Evolutionary conservation across 2,888 invertebrate species (phyloP), one percentile per base, ranked within the genome.

Genomic region (Ochropacha duplaris): DNA sequence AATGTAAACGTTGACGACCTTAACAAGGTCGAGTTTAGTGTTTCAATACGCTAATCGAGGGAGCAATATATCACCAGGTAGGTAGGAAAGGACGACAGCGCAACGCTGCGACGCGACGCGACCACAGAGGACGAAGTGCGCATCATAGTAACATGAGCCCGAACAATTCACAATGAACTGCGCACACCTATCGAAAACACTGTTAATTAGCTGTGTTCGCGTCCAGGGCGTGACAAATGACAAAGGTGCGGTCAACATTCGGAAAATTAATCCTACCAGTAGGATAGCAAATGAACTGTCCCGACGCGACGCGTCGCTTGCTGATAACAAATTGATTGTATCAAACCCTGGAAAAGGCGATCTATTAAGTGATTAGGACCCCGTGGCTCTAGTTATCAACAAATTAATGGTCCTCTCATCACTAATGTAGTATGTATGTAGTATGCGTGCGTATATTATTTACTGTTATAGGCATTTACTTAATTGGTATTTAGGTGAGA

Each of bases 201-300:
- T 86, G 87, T 91, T 91, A 91, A 92, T 92, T 92, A 91, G 89
- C 72, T 60, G 61, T 68, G 75, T 76, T 76, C 74, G 74, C 72
- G 70, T 74, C 72, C 64, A 71, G 85, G 90, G 91, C 74, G 91
- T 81, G 90, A 83, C 88, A 68, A 62, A 82, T 81, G 90, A 83
- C 88, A 68, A 62, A 82, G 92, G 92, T 74, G 92, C 80, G 91
- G 90, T 84, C 85, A 81, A 84, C 88, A 88, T 90, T 90, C 81
- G 84, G 85, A 80, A 89, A 89, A 91, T 89, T 92, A 92, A 88
- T 90, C 88, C 87, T 85, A 87, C 83, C 86, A 79, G 81, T 78
- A 76, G 78, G 76, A 78, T 75, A 76, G 78, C 81, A 79, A 83
- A 83, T 78, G 75, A 81, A 83, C 71, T 65, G 71, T 69, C 65